Conservation (phyloP, 2,888 invertebrate genomes). For the Pogonocherus hispidulus region DNA sequence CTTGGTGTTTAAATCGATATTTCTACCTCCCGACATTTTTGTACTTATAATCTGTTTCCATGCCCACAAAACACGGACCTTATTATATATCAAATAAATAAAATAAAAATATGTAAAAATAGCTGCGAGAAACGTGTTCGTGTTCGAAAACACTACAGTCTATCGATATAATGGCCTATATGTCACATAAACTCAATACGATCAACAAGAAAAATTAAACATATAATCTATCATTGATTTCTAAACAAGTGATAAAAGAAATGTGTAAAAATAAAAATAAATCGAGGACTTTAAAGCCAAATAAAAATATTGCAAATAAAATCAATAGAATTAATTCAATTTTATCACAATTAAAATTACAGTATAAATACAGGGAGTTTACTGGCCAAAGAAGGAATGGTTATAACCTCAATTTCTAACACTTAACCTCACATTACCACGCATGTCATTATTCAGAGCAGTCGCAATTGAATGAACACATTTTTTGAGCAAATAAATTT, state of each 20-base stretch:
- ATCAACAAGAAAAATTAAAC: slow-evolving; percentile 30
- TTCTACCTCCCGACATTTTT: slow-evolving; percentile 14
- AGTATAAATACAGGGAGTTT: not conserved
- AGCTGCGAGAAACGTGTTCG: slow-evolving; percentile 28
- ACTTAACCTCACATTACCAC: too few relatives aligned
- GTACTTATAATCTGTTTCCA: slow-evolving; percentile 18
- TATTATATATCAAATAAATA: slow-evolving; percentile 11
- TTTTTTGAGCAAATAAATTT: too few relatives aligned
- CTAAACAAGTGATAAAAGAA: slow-evolving; percentile 12
- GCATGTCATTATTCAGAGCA: too few relatives aligned
- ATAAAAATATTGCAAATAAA: slow-evolving; percentile 38
- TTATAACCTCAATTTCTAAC: not conserved
- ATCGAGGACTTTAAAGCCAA: slow-evolving; percentile 32
- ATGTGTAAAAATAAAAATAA: slow-evolving; percentile 23
- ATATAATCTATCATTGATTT: slow-evolving; percentile 24
- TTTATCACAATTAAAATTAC: slow-evolving; percentile 31
- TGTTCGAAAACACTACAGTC: slow-evolving; percentile 32
- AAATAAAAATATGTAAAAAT: slow-evolving; percentile 12
- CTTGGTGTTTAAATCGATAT: too few relatives aligned
- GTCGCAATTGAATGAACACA: too few relatives aligned
- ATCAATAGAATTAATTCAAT: slow-evolving; percentile 1
- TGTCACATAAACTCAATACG: slow-evolving; percentile 34
- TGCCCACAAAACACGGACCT: slow-evolving; percentile 10
- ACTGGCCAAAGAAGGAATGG: not conserved
- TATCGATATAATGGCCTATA: slow-evolving; percentile 34